Percentiles rank a stretch among this genome's conserved stretches.
These are phyloP conservation scores for Portevinia maculata DNA, from an alignment of 2,888 invertebrate genomes.

Conservation along the genomic window DNA sequence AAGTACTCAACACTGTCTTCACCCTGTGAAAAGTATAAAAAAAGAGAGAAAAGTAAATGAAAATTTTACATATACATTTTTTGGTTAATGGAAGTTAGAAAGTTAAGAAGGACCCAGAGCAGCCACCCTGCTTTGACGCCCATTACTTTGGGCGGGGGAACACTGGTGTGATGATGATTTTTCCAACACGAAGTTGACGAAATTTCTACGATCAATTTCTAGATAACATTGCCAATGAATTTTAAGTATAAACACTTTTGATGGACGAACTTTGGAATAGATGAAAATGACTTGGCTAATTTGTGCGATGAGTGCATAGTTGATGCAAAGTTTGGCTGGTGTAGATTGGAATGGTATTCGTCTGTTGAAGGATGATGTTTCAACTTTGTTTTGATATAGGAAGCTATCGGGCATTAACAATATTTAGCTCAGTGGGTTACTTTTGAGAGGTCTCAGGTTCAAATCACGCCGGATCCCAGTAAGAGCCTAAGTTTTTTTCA, in stretches of 20 bases:
- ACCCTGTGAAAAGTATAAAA: conserved; percentile 85
- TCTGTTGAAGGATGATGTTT: too few relatives aligned
- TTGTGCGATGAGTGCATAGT: neutral
- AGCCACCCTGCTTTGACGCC: conserved; percentile 21
- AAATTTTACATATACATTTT: neutral
- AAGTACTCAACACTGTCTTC: conserved; percentile 98
- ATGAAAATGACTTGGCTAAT: conserved; percentile 46
- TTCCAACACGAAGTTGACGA: conserved; percentile 49
- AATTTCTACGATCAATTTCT: conserved; percentile 27
- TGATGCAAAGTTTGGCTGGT: neutral
- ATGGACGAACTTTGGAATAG: neutral
- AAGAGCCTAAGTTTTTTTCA: too few relatives aligned
- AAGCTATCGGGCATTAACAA: too few relatives aligned
- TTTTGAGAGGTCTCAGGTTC: too few relatives aligned
- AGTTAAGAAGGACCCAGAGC: conserved; percentile 38
- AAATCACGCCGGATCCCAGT: too few relatives aligned
- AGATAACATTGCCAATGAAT: conserved; percentile 49
- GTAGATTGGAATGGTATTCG: too few relatives aligned
- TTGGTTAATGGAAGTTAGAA: conserved; percentile 37
- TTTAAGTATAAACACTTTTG: conserved; percentile 43
- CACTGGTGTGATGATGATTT: conserved; percentile 66
- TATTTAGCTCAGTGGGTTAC: too few relatives aligned
- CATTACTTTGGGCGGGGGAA: conserved; percentile 11
- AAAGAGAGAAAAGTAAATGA: conserved; percentile 5
- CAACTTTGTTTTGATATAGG: neutral